A percentile compares a stretch with the other conserved stretches of the same genome.
Conservation (phyloP, 2,113 vertebrate genomes). For the Ammodytes dubius region DNA sequence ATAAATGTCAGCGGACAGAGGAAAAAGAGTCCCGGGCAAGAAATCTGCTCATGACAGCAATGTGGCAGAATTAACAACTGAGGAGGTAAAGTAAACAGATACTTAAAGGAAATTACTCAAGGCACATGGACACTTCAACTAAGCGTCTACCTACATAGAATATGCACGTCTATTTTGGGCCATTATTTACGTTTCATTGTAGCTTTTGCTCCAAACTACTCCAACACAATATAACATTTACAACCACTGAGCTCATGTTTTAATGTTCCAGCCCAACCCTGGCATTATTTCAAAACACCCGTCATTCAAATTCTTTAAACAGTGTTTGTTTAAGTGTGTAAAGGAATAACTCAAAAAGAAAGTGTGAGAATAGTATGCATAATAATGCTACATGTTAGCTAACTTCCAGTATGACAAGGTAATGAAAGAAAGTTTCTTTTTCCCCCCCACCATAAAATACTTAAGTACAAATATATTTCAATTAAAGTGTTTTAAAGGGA, state of each 20-base stretch:
- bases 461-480: too few relatives aligned
- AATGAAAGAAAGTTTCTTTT: background rate
- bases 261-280: background rate
- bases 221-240: background rate
- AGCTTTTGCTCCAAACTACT: background rate
- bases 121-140: background rate
- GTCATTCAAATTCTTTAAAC: background rate
- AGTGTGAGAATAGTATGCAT: background rate
- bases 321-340: background rate
- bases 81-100: conserved; percentile 3
- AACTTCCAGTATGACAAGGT: background rate
- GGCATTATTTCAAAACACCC: background rate
- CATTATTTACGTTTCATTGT: background rate
- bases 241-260: background rate
- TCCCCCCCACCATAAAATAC: too few relatives aligned
- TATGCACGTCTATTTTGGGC: background rate
- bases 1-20: conserved; percentile 38
- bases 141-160: background rate
- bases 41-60: background rate
- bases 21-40: background rate
- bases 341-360: background rate
- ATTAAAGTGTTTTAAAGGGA: too few relatives aligned
- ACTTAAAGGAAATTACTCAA: background rate
- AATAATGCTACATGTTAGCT: background rate
- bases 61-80: background rate